Evolutionary conservation across 2,888 invertebrate species (phyloP), one percentile per base, ranked within the genome.

Genomic region (Caenorhabditis drosophilae): DNA sequence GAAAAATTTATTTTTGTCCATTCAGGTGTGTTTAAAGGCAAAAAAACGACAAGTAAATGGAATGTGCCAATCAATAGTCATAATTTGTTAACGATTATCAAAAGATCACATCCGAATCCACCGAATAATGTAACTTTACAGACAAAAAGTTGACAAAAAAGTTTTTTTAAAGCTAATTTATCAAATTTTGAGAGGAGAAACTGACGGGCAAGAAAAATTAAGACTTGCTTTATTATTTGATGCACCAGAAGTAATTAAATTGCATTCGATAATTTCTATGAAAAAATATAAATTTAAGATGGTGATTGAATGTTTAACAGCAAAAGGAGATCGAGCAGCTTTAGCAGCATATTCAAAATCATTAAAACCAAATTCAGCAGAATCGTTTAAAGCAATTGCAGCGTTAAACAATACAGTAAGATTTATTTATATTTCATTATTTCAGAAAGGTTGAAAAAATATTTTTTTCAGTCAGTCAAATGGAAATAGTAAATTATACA

Each of bases 361-460:
- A 11, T 60, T 78, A 45, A 70, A 67, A 9, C 70, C 76, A 6
- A 68, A 75, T 48, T 66, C 77, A n/a, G 70, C 67, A 9, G 76
- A 78, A 22, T 68, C 75, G 12, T 72, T 72, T 57, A 78, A 78
- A 52, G 77, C 77, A 12, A 51, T 66, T 1, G 63, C 67, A 1
- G 71, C 74, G 15, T 61, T 78, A 34, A 73, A 75, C 22, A 78
- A 78, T 52, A 52, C 75, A 36, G 76, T 76, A 41, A 51, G 35
- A 4, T 6, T 47, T 40, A 35, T 2, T 15, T 36, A 36, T 36
- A 11, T 36, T 36, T 12, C 31, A 31, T 9, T 12, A 9, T 9
- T 31, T 31, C 12, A 9, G 6, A 12, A 31, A 31, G 31, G 12
- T 9, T 9, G 12, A 31, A 31, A 31, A 31, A 31, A 6, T 18